Evolutionary conservation across 2,113 vertebrate species (phyloP).

Genomic region (Diphyllodes magnificus): DNA sequence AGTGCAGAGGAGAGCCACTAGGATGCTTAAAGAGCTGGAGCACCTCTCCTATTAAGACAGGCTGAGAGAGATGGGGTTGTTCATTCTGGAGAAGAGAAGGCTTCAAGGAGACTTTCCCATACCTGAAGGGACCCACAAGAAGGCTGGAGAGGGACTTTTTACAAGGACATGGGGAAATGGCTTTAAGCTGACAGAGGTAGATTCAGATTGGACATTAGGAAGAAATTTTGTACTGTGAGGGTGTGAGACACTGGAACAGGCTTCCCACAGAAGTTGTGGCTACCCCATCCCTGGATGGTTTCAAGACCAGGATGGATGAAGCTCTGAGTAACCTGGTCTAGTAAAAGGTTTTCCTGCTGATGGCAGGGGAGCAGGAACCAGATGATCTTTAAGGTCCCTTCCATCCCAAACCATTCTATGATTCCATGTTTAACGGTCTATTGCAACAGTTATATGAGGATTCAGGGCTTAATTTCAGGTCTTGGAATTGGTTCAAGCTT

Average conservation of each 20-base stretch:
- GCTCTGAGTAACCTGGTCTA: neutral
- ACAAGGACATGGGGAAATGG: no score
- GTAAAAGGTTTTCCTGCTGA: neutral
- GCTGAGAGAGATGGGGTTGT: neutral
- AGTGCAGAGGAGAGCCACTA: neutral
- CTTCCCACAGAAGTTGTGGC: neutral
- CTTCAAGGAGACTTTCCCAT: neutral
- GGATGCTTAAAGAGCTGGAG: neutral
- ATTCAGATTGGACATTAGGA: neutral
- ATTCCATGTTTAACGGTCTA: neutral
- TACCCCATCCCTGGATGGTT: neutral
- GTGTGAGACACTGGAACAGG: neutral
- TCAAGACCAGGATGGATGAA: neutral
- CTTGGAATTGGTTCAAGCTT: neutral
- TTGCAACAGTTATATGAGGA: neutral
- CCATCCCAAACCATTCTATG: neutral
- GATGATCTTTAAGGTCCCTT: neutral
- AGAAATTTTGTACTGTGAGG: neutral
- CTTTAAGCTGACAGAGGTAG: neutral
- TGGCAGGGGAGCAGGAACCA: neutral
- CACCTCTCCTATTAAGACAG: neutral
- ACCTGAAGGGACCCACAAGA: no score
- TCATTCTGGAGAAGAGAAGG: neutral
- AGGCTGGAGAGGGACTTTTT: neutral
- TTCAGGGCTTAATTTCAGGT: neutral